Evolutionary conservation across 2,888 invertebrate genomes (phyloP).

Genomic region (Pseudococcus jackbeardsleyi): DNA sequence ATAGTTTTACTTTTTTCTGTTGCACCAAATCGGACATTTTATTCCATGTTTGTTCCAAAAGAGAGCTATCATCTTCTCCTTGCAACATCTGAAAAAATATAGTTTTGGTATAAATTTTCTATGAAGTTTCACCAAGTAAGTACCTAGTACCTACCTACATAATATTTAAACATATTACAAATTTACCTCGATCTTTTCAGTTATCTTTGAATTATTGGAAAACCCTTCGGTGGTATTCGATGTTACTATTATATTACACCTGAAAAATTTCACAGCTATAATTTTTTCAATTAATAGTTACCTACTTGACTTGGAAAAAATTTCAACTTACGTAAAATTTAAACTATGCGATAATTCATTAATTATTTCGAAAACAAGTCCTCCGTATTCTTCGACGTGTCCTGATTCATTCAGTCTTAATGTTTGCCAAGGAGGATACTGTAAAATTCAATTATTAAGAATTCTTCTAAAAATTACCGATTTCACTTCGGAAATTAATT

Average conservation of each 20-base stretch:
- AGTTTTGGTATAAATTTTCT: not conserved
- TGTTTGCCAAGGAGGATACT: constrained; percentile 93
- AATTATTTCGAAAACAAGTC: constrained; percentile 85
- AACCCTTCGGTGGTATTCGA: constrained; percentile 63
- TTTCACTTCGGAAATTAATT: not conserved
- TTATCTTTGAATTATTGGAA: constrained; percentile 57
- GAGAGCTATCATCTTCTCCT: constrained; percentile 67
- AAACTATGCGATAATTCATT: constrained; percentile 81
- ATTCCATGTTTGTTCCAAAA: constrained; percentile 67
- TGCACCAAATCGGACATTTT: constrained; percentile 73
- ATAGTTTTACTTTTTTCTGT: constrained; percentile 70
- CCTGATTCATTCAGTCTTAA: constrained; percentile 76
- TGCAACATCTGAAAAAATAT: constrained; percentile 66
- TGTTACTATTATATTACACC: constrained; percentile 67
- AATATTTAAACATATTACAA: not conserved
- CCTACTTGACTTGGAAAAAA: not conserved
- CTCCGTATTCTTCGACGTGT: constrained; percentile 75
- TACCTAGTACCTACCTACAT: not conserved
- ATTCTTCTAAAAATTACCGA: not conserved
- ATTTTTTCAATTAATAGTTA: not conserved
- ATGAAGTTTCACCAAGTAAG: no score
- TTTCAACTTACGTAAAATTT: constrained; percentile 81
- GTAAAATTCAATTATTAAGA: constrained; percentile 67
- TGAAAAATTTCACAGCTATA: constrained; percentile 49
- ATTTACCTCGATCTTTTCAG: constrained; percentile 63